A percentile compares a stretch with the other conserved stretches of the same genome.
phyloP scores from a whole-genome alignment of 2,113 vertebrate genomes.

The Pitta sordida region DNA sequence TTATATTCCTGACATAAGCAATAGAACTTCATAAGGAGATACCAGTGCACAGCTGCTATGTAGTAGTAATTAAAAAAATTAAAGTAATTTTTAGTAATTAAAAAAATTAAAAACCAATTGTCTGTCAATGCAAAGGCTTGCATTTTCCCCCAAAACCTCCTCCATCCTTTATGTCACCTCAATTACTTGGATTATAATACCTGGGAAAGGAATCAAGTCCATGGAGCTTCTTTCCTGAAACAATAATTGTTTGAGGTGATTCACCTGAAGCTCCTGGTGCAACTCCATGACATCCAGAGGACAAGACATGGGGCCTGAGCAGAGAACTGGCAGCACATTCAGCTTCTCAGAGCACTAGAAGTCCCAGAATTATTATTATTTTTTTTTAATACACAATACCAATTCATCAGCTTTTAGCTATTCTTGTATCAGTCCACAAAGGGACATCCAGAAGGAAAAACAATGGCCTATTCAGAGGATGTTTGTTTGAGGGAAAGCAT shows the following conservation, averaged over 20 bases:
- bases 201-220: background rate
- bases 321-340: background rate
- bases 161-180: background rate
- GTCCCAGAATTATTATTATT: background rate
- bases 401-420: conserved; percentile 22
- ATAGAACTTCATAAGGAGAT: background rate
- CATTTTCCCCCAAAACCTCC: background rate
- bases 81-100: background rate
- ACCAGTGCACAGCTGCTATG: background rate
- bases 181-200: background rate
- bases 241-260: background rate
- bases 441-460: conserved; percentile 29
- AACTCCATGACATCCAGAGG: background rate
- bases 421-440: conserved; percentile 40
- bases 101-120: too few species aligned
- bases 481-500: conserved; percentile 19
- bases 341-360: background rate
- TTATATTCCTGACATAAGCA: rapidly evolving
- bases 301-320: background rate
- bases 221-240: background rate
- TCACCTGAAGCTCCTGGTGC: background rate
- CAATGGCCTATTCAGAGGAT: conserved; percentile 54
- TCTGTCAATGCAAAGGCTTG: background rate
- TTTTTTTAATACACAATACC: background rate
- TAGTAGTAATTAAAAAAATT: rapidly evolving